phyloP scores from a whole-genome alignment of 2,888 invertebrate species.

The Zele albiditarsus region DNA sequence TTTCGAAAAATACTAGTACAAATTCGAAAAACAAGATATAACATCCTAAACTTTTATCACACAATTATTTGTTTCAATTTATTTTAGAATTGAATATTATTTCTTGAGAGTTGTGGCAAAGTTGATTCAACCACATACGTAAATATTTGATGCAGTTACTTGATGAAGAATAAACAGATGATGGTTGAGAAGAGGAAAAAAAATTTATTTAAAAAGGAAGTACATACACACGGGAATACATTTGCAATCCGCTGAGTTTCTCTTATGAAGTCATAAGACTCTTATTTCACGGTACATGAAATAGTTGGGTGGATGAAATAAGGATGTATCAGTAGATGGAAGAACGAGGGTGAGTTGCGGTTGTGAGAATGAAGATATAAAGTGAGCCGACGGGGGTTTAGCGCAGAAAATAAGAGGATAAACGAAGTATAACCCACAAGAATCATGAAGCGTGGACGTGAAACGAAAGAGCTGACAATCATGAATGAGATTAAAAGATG shows the following conservation, averaged over 20 bases:
- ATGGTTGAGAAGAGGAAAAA: not conserved
- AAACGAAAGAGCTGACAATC: not conserved
- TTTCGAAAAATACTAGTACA: not conserved
- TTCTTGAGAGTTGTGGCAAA: not conserved
- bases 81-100: not conserved
- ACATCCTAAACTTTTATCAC: not conserved
- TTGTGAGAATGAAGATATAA: constrained; percentile 40
- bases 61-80: not conserved
- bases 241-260: constrained; percentile 20
- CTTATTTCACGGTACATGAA: constrained; percentile 41
- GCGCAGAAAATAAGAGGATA: constrained; percentile 30
- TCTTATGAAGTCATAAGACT: constrained; percentile 32
- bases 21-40: not conserved
- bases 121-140: not conserved
- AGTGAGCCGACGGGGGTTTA: constrained; percentile 10
- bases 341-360: constrained; percentile 18
- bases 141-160: not conserved
- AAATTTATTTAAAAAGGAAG: constrained; percentile 25
- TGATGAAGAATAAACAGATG: not conserved
- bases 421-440: constrained; percentile 11
- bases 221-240: constrained; percentile 14
- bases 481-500: constrained; percentile 17
- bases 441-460: not conserved
- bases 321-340: constrained; percentile 33
- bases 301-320: constrained; percentile 25